These are phyloP conservation scores for Gila robusta DNA, from an alignment of 2,797 vertebrate species.

Conservation along the genomic window DNA sequence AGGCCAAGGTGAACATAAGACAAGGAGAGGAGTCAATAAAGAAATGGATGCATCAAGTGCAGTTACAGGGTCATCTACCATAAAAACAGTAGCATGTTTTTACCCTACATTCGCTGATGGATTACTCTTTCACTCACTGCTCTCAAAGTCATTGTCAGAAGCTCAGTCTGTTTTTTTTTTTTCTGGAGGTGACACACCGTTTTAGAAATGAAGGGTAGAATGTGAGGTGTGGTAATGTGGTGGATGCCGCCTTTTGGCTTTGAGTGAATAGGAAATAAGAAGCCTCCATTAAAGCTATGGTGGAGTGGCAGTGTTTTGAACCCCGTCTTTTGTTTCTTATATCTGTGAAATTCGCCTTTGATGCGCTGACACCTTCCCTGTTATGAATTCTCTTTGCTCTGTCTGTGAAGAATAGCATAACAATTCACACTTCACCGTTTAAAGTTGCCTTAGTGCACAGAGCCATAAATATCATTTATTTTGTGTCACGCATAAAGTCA, in stretches of 20 bases:
- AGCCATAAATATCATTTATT: constrained; percentile 79
- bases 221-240: constrained; percentile 51
- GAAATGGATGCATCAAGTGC: constrained; percentile 30
- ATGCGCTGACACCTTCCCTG: constrained; percentile 76
- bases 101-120: constrained; percentile 33
- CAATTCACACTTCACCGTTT: constrained; percentile 67
- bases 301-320: constrained; percentile 75
- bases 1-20: constrained; percentile 59
- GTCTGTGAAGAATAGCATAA: constrained; percentile 65
- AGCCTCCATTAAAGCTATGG: constrained; percentile 61
- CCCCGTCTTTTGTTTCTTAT: constrained; percentile 75
- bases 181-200: constrained; percentile 45
- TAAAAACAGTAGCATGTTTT: constrained; percentile 28
- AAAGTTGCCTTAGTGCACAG: constrained; percentile 63
- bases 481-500: constrained; percentile 70
- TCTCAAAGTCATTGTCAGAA: constrained; percentile 41
- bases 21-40: constrained; percentile 48
- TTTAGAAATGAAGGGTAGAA: constrained; percentile 45
- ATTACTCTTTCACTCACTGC: constrained; percentile 37
- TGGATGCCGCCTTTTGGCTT: constrained; percentile 47
- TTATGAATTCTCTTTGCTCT: constrained; percentile 81
- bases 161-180: constrained; percentile 8
- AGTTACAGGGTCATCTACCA: background rate
- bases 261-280: constrained; percentile 65
- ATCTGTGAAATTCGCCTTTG: constrained; percentile 77